phyloP scores from a whole-genome alignment of 2,797 vertebrate species.

The Gambusia yucatana region DNA sequence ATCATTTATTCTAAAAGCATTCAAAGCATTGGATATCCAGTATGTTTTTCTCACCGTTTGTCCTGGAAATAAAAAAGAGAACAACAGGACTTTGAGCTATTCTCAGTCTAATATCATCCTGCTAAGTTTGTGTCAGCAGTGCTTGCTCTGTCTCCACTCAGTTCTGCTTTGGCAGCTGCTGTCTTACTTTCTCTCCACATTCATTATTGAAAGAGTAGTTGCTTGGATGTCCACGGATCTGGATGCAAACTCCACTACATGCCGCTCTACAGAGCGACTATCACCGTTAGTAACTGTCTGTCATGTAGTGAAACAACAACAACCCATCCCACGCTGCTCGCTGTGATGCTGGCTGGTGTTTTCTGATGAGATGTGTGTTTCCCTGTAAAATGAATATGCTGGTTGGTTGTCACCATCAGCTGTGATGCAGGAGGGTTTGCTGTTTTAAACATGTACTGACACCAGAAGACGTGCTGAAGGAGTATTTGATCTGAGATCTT shows the following conservation, averaged over 20 bases:
- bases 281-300: slow-evolving; percentile 48
- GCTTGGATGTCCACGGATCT: slow-evolving; percentile 57
- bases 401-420: slow-evolving; percentile 35
- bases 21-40: neutral
- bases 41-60: neutral
- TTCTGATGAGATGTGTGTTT: slow-evolving; percentile 20
- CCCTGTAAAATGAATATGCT: slow-evolving; percentile 22
- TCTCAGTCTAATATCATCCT: slow-evolving; percentile 27
- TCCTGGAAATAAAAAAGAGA: neutral
- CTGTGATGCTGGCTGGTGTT: slow-evolving; percentile 30
- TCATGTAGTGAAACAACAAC: slow-evolving; percentile 38
- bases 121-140: slow-evolving; percentile 24
- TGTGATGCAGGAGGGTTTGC: slow-evolving; percentile 14
- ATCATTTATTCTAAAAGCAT: neutral
- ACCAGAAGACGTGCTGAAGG: slow-evolving; percentile 31
- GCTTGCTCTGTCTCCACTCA: slow-evolving; percentile 29
- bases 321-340: slow-evolving; percentile 21
- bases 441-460: slow-evolving; percentile 36
- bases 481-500: slow-evolving; percentile 5
- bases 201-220: slow-evolving; percentile 65
- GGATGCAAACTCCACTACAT: slow-evolving; percentile 50
- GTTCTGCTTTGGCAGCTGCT: slow-evolving; percentile 35
- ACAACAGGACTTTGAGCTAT: neutral
- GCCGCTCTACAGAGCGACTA: slow-evolving; percentile 21
- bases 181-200: slow-evolving; percentile 49